Base-by-base conservation (phyloP, 2,113 vertebrate genomes). In the Sceloporus tristichus region DNA sequence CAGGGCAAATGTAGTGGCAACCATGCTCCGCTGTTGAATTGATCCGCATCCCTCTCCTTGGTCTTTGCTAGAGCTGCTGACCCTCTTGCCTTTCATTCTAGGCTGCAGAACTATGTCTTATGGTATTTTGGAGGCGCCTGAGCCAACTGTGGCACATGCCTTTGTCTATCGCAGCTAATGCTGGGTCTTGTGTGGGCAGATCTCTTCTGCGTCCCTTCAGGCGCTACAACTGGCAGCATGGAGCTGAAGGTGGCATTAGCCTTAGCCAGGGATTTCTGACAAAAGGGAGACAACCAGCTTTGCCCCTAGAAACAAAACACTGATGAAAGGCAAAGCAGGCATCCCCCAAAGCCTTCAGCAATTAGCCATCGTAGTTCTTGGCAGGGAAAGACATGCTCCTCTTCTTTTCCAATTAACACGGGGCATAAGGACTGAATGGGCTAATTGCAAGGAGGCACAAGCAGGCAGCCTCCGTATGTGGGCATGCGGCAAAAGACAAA, bases 361-460 rank as follows among this genome's bases (percentile, higher is more conserved):
- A 91, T 86, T 16, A 91, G 95, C 91, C 92, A 91, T 94, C 93
- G 93, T 34, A 34, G 34, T 91, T 96, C 96, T 90, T 96, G 93
- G 94, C 95, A 86, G 93, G 91, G 90, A 90, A 91, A 83, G 93
- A 96, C 96, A 93, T 88, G 94, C 93, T 94, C 94, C 7, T 48
- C 48, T 90, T 96, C 94, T 91, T 34, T 92, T 48, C 4, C 93
- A 95, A 96, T 96, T 95, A 96, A 93, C 1, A 53, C 13, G 2
- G 93, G 94, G 92, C 95, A 94, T 54, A 93, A 34, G 93, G 94
- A 93, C 95, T 96, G 95, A 93, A 93, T 94, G 94, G 95, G 95
- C 97, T 97, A 97, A 97, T 96, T 96, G 96, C 9, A 9, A 93
- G 93, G 94, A 90, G 93, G 91, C 2, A 85, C 75, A 93, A 95